A percentile compares a stretch with the other conserved stretches of the same genome.
These are phyloP conservation scores for Rotaria socialis DNA, from an alignment of 2,888 invertebrate genomes.

Conservation along the genomic window DNA sequence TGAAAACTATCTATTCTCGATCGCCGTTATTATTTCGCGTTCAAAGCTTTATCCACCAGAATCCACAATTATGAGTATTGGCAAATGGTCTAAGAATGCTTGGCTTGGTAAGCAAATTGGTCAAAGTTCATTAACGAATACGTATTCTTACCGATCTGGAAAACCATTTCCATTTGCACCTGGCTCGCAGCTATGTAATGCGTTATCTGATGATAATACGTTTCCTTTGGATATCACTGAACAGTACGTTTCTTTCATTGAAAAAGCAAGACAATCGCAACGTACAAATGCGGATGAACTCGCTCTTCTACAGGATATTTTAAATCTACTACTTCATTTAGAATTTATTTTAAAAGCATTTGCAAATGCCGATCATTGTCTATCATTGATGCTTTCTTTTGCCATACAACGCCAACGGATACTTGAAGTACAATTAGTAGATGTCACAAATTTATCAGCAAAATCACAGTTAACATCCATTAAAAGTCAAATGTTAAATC, in stretches of 20 bases:
- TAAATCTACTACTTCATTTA: not conserved
- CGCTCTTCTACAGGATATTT: not conserved
- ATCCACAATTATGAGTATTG: not conserved
- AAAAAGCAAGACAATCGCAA: not conserved
- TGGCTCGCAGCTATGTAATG: not conserved
- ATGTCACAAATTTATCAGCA: not conserved
- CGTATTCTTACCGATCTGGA: not conserved
- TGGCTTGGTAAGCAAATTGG: not conserved
- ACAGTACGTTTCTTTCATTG: not conserved
- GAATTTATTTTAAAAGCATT: not conserved
- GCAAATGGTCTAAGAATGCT: not conserved
- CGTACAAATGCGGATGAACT: not conserved
- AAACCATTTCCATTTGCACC: not conserved
- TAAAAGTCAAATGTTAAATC: not conserved
- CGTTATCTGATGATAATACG: not conserved
- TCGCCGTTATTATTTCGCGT: not conserved
- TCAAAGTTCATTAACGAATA: not conserved
- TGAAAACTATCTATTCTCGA: not conserved
- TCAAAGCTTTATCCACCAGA: not conserved
- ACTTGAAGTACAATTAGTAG: not conserved
- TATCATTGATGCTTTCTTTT: conserved; percentile 12
- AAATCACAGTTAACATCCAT: not conserved
- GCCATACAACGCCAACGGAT: not conserved
- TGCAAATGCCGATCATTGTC: not conserved
- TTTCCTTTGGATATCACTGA: not conserved